phyloP scores from a whole-genome alignment of 2,888 invertebrate species.

The Nymphalis urticae region DNA sequence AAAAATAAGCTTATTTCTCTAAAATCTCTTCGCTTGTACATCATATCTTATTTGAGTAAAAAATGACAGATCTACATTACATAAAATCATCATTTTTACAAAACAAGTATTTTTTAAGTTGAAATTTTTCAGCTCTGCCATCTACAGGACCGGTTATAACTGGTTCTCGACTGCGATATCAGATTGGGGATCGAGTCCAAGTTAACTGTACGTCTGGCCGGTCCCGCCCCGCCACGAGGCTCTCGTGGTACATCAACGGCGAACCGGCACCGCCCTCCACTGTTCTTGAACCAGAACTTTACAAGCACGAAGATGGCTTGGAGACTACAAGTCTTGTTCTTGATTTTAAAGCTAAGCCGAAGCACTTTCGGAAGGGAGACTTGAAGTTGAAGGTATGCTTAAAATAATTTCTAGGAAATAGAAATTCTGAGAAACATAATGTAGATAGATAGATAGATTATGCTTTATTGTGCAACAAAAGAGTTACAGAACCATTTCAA shows the following conservation, averaged over 20 bases:
- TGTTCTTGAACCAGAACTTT: constrained; percentile 74
- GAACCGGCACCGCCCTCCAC: constrained; percentile 84
- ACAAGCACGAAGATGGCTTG: constrained; percentile 82
- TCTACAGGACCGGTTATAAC: constrained; percentile 91
- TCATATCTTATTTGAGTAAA: too few species aligned
- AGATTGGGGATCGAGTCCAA: constrained; percentile 89
- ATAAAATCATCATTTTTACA: too few species aligned
- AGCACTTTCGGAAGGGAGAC: constrained; percentile 92
- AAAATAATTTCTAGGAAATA: background rate
- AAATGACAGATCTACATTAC: too few species aligned
- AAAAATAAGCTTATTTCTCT: too few species aligned
- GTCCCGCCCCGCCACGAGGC: constrained; percentile 90
- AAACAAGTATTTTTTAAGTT: background rate
- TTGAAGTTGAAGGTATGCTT: constrained; percentile 89
- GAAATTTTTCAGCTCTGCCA: constrained; percentile 84
- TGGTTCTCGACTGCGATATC: constrained; percentile 90
- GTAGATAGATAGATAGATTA: too few species aligned
- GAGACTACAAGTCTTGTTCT: constrained; percentile 89
- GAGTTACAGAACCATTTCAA: too few species aligned
- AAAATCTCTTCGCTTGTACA: too few species aligned
- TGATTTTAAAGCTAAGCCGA: constrained; percentile 89
- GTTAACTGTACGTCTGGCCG: constrained; percentile 92
- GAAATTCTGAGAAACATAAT: too few species aligned
- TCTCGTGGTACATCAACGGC: constrained; percentile 94
- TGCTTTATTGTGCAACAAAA: too few species aligned